Evolutionary conservation across 2,113 vertebrate genomes (phyloP).

Genomic region (Xiphophorus maculatus): DNA sequence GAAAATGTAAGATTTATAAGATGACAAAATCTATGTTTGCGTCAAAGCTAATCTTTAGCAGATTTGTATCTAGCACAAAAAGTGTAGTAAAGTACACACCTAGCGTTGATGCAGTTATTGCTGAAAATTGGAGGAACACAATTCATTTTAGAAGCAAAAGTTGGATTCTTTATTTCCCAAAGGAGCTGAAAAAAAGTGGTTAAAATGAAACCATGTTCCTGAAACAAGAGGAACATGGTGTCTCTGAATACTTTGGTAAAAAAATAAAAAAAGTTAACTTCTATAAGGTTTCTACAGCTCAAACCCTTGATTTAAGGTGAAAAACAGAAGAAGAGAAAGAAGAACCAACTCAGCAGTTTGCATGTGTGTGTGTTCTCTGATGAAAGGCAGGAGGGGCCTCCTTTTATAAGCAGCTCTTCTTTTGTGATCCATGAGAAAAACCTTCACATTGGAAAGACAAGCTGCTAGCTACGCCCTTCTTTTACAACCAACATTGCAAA

Average conservation of each 20-base stretch:
- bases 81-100: no score
- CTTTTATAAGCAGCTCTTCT: slow-evolving; percentile 51
- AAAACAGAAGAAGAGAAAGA: background rate
- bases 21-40: no score
- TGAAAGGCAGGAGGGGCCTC: slow-evolving; percentile 62
- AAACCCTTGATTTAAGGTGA: background rate
- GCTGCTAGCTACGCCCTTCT: slow-evolving; percentile 28
- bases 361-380: slow-evolving; percentile 3
- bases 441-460: slow-evolving; percentile 18
- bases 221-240: no score
- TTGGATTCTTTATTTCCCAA: slow-evolving; percentile 1
- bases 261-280: background rate
- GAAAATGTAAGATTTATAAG: no score
- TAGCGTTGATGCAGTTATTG: no score
- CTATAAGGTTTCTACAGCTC: background rate
- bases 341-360: slow-evolving; percentile 18
- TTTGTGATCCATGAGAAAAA: slow-evolving; percentile 69
- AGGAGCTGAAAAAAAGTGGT: background rate
- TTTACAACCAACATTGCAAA: slow-evolving; percentile 27
- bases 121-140: no score
- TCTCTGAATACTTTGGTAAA: background rate
- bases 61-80: no score
- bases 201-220: background rate
- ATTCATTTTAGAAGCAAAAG: slow-evolving; percentile 3
- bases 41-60: no score